These are phyloP conservation scores for Anagyrus pseudococci DNA, from an alignment of 2,888 invertebrate species.

Conservation along the genomic window DNA sequence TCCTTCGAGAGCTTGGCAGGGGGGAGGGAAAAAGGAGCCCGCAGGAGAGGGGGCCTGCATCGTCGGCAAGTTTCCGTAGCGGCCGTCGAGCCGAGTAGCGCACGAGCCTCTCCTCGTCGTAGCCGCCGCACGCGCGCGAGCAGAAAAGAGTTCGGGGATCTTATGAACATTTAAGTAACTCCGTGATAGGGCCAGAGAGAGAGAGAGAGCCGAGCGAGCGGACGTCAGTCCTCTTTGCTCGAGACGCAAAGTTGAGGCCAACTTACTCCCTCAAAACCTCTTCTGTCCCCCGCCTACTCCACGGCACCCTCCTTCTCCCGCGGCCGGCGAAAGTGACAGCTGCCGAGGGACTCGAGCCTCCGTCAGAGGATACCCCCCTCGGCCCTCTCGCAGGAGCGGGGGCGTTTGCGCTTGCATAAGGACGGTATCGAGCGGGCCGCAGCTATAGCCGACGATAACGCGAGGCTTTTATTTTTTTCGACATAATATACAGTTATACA, in stretches of 20 bases:
- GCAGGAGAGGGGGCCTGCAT: too few relatives aligned
- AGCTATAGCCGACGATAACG: too few relatives aligned
- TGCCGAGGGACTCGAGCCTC: constrained; percentile 12
- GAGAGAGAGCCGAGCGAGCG: constrained; percentile 8
- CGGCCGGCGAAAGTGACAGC: constrained; percentile 28
- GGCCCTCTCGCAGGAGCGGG: background rate
- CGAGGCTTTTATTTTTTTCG: too few relatives aligned
- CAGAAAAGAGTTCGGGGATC: constrained; percentile 27
- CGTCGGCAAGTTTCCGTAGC: constrained; percentile 15
- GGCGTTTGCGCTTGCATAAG: background rate
- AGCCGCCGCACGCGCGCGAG: background rate
- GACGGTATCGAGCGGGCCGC: too few relatives aligned
- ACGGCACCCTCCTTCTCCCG: background rate
- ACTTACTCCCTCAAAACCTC: background rate
- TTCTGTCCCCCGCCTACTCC: constrained; percentile 10
- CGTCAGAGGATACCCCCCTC: background rate
- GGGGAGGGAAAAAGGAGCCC: too few relatives aligned
- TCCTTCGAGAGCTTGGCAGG: too few relatives aligned
- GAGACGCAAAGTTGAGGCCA: constrained; percentile 42
- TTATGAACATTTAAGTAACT: constrained; percentile 48
- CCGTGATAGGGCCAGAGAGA: constrained; percentile 42
- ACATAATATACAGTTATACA: too few relatives aligned
- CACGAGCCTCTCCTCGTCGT: background rate
- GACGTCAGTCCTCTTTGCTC: constrained; percentile 39
- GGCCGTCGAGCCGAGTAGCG: background rate